Evolutionary conservation across 2,113 vertebrate species (phyloP), one percentile per base, ranked within the genome.

Genomic region (Fregata magnificens): DNA sequence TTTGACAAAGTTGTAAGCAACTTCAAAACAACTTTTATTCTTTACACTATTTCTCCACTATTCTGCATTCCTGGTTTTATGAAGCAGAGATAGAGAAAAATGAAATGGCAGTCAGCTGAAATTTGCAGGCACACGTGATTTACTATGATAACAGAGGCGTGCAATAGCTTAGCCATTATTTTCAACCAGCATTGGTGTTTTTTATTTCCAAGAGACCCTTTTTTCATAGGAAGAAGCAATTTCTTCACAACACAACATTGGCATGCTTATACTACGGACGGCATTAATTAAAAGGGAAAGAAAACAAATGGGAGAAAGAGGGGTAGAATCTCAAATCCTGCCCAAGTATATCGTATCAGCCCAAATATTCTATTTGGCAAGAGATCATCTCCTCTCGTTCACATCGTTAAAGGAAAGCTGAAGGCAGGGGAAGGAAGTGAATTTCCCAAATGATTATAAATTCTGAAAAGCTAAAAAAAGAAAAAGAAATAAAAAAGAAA

Each of bases 371-470:
- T 59, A 24, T 13, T 40, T 89, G 77, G 92, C 69, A 84, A 88
- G 49, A 86, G 79, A 72, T 45, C 24, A n/a, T 47, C 82, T 83
- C 79, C 72, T 91, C 74, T 82, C 67, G 19, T 49, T 86, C 22
- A 47, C 77, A 42, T 44, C 4, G 4, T 93, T 59, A 89, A 84
- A 67, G 67, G 11, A n/a, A 95, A 89, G 87, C 25, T 67, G 80
- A 95, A 83, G 58, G 71, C 67, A 63, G 61, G 65, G 71, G 47
- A 93, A 86, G 55, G 76, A 95, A 90, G 40, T 32, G 28, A 85
- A 63, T 65, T 72, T 96, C 92, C 90, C 67, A 91, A 80, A 70
- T 70, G 84, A 95, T 78, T 85, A 93, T 83, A 97, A 91, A 96
- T 96, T 95, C 86, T 87, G 86, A 87, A 88, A 87, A 92, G 82